These are phyloP conservation scores for Platysteira castanea DNA, from an alignment of 2,113 vertebrate species.

Conservation along the genomic window DNA sequence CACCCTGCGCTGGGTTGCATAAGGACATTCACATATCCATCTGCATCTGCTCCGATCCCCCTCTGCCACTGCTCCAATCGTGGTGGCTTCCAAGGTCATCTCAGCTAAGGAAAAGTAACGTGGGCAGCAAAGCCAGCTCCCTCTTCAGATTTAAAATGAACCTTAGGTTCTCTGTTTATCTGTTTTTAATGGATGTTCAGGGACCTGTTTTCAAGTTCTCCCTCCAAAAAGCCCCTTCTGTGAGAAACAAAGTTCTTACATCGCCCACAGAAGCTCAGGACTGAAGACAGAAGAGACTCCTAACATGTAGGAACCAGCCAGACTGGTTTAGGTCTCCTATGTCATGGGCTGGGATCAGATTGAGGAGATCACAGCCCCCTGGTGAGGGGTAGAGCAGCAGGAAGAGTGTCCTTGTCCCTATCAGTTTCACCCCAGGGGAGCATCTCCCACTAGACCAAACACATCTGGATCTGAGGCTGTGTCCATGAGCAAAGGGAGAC, in stretches of 20 bases:
- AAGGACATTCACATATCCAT: not conserved
- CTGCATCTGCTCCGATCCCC: not conserved
- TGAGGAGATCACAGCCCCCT: not conserved
- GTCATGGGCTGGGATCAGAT: not conserved
- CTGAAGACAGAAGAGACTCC: not conserved
- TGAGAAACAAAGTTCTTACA: not conserved
- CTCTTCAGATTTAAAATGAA: not conserved
- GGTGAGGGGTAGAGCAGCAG: not conserved
- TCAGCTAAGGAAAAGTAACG: not conserved
- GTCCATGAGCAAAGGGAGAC: not conserved
- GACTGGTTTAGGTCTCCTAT: not conserved
- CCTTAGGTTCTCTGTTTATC: not conserved
- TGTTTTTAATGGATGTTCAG: not conserved
- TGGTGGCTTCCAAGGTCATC: not conserved
- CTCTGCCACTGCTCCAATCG: not conserved
- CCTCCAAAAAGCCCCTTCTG: not conserved
- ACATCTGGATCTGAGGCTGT: not conserved
- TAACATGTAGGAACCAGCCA: fast-evolving
- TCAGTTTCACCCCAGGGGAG: not conserved
- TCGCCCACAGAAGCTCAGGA: not conserved
- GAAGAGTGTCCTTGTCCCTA: fast-evolving
- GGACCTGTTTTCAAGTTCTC: not conserved
- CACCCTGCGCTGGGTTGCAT: not conserved
- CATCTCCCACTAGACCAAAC: not conserved
- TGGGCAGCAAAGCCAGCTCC: not conserved